These are phyloP conservation scores for Zeugodacus cucurbitae DNA, from an alignment of 1,140 invertebrate species.

Conservation along the genomic window DNA sequence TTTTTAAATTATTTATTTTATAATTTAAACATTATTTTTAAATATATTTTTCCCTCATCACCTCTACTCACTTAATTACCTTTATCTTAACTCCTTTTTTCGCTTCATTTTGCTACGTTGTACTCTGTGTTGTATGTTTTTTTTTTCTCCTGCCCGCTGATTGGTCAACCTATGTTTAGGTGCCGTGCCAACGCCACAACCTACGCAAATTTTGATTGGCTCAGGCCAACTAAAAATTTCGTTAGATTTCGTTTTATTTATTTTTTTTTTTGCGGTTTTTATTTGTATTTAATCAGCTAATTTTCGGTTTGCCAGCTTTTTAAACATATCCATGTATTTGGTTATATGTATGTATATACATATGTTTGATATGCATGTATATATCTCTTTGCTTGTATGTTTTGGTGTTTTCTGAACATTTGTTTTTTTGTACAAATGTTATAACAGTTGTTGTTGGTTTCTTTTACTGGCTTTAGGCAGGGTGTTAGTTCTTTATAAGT, in stretches of 20 bases:
- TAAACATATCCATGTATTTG: background rate
- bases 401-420: background rate
- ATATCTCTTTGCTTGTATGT: background rate
- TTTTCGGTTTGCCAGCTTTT: background rate
- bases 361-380: background rate
- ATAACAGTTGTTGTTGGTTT: background rate
- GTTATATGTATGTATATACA: background rate
- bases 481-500: too few relatives aligned
- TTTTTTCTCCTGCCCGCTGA: background rate
- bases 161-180: background rate
- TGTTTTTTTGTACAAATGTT: background rate
- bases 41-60: background rate
- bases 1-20: background rate
- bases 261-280: background rate
- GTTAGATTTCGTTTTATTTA: constrained; percentile 11
- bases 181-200: background rate
- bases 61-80: too few relatives aligned
- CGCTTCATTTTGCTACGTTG: background rate
- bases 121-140: background rate
- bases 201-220: constrained; percentile 32
- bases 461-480: background rate
- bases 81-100: background rate
- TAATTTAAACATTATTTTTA: background rate
- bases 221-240: background rate
- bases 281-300: constrained; percentile 18